Evolutionary conservation across 2,113 vertebrate genomes (phyloP).

Genomic region (Greenwoodochromis staneri): DNA sequence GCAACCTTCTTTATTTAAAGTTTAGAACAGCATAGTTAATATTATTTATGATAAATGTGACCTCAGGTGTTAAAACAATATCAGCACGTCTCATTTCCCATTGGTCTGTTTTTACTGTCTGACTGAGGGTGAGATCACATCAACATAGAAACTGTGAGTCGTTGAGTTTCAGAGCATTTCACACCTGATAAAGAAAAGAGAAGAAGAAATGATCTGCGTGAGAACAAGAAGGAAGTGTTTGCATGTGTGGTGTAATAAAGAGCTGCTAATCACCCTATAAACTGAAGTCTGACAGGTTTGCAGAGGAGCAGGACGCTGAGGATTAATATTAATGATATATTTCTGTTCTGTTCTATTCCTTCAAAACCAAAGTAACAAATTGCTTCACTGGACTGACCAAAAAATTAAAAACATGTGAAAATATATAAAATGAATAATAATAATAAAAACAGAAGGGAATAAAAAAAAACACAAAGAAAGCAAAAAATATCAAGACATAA

Average conservation of each 20-base stretch:
- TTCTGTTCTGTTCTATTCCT: not conserved
- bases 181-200: not conserved
- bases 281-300: not conserved
- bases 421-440: not conserved
- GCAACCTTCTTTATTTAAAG: not conserved
- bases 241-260: not conserved
- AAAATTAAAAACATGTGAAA: not conserved
- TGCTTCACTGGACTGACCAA: not conserved
- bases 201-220: not conserved
- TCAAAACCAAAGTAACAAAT: not conserved
- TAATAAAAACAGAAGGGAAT: not conserved
- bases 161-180: not conserved
- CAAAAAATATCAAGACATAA: too few species aligned
- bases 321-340: not conserved
- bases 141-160: not conserved
- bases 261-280: not conserved
- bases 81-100: not conserved
- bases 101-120: not conserved
- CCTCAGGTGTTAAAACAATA: not conserved
- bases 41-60: not conserved
- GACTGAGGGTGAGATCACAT: not conserved
- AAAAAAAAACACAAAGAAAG: too few species aligned
- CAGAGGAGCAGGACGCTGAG: not conserved
- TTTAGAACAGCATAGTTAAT: accelerated
- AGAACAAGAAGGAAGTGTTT: not conserved